These are phyloP conservation scores for Epistrophe grossulariae DNA, from an alignment of 2,888 invertebrate genomes.

Conservation along the genomic window DNA sequence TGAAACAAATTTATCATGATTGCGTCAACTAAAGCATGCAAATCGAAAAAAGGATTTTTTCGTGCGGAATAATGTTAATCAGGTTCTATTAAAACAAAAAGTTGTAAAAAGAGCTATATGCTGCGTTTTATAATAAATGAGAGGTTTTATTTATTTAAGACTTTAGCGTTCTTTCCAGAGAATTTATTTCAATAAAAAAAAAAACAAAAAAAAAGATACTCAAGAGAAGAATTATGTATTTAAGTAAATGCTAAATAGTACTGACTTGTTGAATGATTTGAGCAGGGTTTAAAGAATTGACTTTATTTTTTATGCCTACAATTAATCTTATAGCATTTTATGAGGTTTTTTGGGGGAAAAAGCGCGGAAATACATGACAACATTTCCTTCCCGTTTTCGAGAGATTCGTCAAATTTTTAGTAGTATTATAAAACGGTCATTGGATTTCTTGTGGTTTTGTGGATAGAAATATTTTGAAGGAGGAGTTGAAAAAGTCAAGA, in stretches of 20 bases:
- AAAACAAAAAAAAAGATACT: not conserved
- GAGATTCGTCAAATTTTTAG: too few species aligned
- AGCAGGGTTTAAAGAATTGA: not conserved
- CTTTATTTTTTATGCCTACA: too few species aligned
- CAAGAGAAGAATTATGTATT: not conserved
- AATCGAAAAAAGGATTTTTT: slow-evolving; percentile 14
- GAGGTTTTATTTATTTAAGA: slow-evolving; percentile 7
- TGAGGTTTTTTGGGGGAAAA: too few species aligned
- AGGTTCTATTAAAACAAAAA: slow-evolving; percentile 10
- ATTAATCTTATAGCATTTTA: too few species aligned
- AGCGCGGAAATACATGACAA: too few species aligned
- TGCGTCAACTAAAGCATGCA: slow-evolving; percentile 17
- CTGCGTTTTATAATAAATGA: slow-evolving; percentile 1
- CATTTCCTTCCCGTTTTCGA: too few species aligned
- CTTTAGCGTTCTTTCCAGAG: not conserved
- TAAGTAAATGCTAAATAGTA: not conserved
- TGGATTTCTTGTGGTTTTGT: too few species aligned
- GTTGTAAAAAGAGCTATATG: not conserved
- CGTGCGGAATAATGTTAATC: slow-evolving; percentile 29
- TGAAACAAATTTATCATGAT: slow-evolving; percentile 29
- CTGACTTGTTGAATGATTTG: not conserved
- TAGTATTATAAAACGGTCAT: too few species aligned
- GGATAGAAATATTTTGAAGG: too few species aligned
- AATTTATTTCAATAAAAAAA: not conserved
- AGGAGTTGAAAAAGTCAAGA: too few species aligned